Evolutionary conservation across 2,888 invertebrate genomes (phyloP), one percentile per base, ranked within the genome.

Genomic region (Hermodice carunculata): DNA sequence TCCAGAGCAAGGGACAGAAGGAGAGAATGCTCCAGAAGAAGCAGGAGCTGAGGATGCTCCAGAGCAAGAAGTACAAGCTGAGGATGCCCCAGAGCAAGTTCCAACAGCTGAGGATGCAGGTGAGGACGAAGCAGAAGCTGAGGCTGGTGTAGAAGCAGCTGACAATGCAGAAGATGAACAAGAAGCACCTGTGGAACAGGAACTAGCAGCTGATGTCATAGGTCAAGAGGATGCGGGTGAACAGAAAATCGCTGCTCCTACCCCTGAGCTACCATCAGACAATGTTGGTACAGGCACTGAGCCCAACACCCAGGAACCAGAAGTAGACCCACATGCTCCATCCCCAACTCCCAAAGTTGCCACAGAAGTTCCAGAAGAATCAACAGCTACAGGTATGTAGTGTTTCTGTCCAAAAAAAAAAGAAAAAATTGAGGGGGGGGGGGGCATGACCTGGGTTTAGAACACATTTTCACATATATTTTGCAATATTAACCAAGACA

Each of bases 311-410:
- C 61, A 66, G 26, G 51, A 49, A 28, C 57, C 48, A n/a, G 57
- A 67, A 22, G 57, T 65, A 11, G 68, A 67, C 28, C 67, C 67
- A 29, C 61, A 70, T 42, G 67, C 64, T 17, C 61, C 56, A 43
- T 61, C 64, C 24, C 66, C 69, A 4, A 31, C 24, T 5, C 51
- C 43, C 11, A 3, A 43, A 22, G 8, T 43, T 28, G 43, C 22
- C 31, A 49, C 22, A 24, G 31, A 28, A 8, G 26, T 1, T 24
- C 40, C 26, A 6, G 42, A 26, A n/a, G 46, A 62, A 28, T 66
- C 66, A 14, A 67, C 70, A 40, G 73, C 72, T 43, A 73, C 73
- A 66, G 71, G 71, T 71, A 43, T 19, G 31, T 6, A n/a, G n/a
- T n/a, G n/a, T n/a, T n/a, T n/a, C n/a, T n/a, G n/a, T n/a, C n/a